Base-by-base conservation (phyloP, 2,113 vertebrate species). In the Embiotoca jacksoni region DNA sequence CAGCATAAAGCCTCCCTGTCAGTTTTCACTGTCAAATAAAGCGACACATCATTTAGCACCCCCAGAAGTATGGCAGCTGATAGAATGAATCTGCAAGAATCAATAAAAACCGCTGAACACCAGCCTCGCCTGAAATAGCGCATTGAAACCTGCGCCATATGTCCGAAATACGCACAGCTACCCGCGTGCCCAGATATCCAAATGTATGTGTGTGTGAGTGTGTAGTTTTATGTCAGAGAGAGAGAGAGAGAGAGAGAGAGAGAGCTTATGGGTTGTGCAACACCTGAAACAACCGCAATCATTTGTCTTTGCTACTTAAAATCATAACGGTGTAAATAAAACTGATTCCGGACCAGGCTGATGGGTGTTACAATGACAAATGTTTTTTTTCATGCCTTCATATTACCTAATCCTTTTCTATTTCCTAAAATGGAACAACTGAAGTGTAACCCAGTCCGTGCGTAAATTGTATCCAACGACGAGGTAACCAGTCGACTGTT, bases 211-310 rank as follows among this genome's bases (percentile, higher is more conserved):
- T 1, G 33, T 1, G 30, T 35, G 33, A 5, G 72, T 2, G 62
- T 39, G 54, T 0, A 54, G 37, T 31, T 6, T 6, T 0, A 49
- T 5, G 32, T 3, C 36, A 32, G 23, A 55, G 14, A 30, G 35
- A 50, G 56, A 36, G 11, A 39, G 50, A 58, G 65, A 9, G 68
- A 4, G 31, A 15, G 35, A 39, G 16, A 16, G 54, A 15, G 39
- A 10, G 37, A 52, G 10, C 37, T 7, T 55, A 37, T 3, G 33
- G 57, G 39, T 68, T 76, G 81, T 75, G 70, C 58, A 91, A 91
- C 46, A 89, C 66, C 75, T 89, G 78, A 83, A 87, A 87, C 66
- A 82, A 61, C 88, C 75, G 90, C 92, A 91, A 84, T 88, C 80
- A 92, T 91, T 90, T 85, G 75, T 93, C 87, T 90, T 86, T 55